Evolutionary conservation across 2,113 vertebrate species (phyloP).

Genomic region (Engystomops pustulosus): DNA sequence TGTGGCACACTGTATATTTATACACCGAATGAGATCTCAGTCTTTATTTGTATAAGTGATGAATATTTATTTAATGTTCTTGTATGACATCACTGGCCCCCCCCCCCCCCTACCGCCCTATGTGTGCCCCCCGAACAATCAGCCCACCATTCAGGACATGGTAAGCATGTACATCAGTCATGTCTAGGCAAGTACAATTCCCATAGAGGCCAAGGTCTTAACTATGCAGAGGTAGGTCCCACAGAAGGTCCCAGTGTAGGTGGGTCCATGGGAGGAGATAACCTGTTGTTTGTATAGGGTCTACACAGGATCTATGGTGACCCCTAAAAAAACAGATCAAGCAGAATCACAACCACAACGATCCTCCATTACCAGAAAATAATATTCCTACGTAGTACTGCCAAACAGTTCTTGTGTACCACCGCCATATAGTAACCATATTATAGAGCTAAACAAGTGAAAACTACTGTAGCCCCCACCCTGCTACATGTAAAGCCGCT

Average conservation of each 20-base stretch:
- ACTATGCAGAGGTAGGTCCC: background rate
- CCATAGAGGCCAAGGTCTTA: background rate
- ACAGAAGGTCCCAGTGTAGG: background rate
- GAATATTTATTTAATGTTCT: conserved; percentile 4
- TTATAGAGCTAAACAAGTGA: background rate
- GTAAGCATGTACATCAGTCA: background rate
- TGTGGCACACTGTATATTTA: background rate
- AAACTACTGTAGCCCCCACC: too few species aligned
- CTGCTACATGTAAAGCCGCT: background rate
- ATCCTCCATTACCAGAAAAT: background rate
- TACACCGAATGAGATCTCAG: background rate
- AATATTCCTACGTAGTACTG: background rate
- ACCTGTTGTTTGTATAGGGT: background rate
- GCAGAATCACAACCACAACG: background rate
- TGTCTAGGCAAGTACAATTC: background rate
- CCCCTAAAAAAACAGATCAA: background rate
- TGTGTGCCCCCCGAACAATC: background rate
- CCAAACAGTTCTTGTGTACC: background rate
- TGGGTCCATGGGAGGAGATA: background rate
- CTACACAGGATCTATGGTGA: too few species aligned
- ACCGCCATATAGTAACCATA: background rate
- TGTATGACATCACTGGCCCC: background rate
- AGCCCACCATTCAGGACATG: background rate
- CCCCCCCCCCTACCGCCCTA: background rate
- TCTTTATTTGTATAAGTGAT: background rate